Base-by-base conservation (phyloP, 2,113 vertebrate genomes). In the Heptranchias perlo region DNA sequence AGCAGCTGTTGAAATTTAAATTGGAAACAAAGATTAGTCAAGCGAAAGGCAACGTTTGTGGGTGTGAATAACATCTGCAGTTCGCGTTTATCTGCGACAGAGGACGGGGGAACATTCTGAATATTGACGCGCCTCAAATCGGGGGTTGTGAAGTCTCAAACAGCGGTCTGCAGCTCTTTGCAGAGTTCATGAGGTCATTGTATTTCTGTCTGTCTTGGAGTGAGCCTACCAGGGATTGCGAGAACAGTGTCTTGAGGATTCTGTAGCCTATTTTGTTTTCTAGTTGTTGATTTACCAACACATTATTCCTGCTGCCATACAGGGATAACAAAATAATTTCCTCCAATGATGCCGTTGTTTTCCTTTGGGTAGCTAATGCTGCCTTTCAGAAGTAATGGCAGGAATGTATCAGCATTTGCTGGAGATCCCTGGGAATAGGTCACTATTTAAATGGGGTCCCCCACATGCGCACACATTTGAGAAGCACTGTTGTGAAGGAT, bases 1-100 rank as follows among this genome's bases (percentile, higher is more conserved):
- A 44, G 58, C 58, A 64, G 89, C 89, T 93, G 89, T 5, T 93
- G 89, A 21, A 64, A 62, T 93, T 93, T 93, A 93, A 62, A 93
- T 93, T 93, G 89, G 14, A 93, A 82, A 93, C 58, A 93, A n/a
- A 62, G 58, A 61, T 82, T 47, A 62, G 89, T 62, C 58, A 62
- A 61, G 14, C 14, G 7, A 47, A 64, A 62, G 58, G 89, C 31
- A 62, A 61, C 58, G 21, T 62, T 62, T 93, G 18, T 62, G 89
- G 44, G 58, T n/a, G 35, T 39, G 89, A 93, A 8, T 44, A 82
- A 44, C 39, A 47, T 39, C 58, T 62, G 16, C 54, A 61, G 31
- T 58, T 35, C 28, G 52, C 3, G 25, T n/a, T 44, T 21, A 21
- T 39, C 58, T 21, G 62, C 89, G n/a, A 21, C 78, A 82, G 78